A percentile compares a stretch with the other conserved stretches of the same genome.
Evolutionary conservation across 2,113 vertebrate species (phyloP).

Genomic region (Actenoides lindsayi): DNA sequence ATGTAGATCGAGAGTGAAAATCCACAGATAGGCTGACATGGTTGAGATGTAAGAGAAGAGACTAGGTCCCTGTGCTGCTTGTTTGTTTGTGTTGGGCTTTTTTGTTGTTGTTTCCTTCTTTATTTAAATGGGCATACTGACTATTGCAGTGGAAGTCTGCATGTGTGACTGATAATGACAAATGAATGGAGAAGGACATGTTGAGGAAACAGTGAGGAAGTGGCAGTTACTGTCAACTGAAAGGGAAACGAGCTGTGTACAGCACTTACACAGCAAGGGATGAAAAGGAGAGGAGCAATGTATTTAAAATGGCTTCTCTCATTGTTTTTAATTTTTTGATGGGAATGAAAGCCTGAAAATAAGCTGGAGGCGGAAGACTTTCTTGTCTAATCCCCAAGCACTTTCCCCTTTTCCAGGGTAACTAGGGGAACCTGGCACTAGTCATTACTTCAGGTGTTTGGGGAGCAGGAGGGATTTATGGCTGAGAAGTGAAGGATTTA

Average conservation of each 20-base stretch:
- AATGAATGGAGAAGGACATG: not conserved
- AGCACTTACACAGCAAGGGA: not conserved
- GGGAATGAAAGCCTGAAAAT: not conserved
- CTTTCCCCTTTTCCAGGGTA: not conserved
- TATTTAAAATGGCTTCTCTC: not conserved
- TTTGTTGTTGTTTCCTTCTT: too few relatives aligned
- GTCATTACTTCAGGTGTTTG: not conserved
- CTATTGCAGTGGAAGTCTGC: not conserved
- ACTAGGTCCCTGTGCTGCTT: not conserved
- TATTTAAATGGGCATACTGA: not conserved
- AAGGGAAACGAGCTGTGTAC: constrained; percentile 11
- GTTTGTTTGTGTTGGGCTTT: too few relatives aligned
- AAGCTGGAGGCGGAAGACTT: constrained; percentile 5
- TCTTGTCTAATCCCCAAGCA: not conserved
- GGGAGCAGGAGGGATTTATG: constrained; percentile 11
- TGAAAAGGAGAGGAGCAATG: not conserved
- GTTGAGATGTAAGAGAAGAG: not conserved
- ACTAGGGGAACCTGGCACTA: constrained; percentile 4
- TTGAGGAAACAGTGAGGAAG: not conserved
- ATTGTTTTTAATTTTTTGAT: not conserved
- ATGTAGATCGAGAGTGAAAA: not conserved
- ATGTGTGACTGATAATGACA: not conserved
- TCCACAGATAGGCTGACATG: not conserved
- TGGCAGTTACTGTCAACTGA: not conserved
- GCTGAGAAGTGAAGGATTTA: not conserved